phyloP scores from a whole-genome alignment of 2,113 vertebrate genomes.

The Calyptomena viridis region DNA sequence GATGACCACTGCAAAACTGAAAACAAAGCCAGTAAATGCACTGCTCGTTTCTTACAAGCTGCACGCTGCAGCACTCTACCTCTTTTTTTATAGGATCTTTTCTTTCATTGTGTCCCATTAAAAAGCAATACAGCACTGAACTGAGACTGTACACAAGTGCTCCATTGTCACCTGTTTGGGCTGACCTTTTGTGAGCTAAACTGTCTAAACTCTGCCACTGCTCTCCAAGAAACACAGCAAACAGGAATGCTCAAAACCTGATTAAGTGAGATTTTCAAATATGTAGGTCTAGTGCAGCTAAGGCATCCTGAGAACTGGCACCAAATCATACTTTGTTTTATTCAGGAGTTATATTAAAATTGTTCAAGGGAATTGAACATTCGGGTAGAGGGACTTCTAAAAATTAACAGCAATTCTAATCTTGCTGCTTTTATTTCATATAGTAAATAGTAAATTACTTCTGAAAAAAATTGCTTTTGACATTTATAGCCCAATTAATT shows the following conservation, averaged over 20 bases:
- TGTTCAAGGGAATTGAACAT: neutral
- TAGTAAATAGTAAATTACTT: conserved; percentile 2
- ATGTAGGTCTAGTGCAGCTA: neutral
- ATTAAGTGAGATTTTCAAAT: neutral
- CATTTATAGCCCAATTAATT: conserved; percentile 30
- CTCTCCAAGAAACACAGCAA: neutral
- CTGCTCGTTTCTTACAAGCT: neutral
- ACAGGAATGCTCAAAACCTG: neutral
- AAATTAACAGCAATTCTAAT: neutral
- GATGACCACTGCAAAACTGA: neutral
- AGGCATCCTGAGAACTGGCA: neutral
- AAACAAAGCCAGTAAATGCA: neutral
- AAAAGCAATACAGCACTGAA: neutral
- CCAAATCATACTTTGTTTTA: neutral
- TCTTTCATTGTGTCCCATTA: neutral
- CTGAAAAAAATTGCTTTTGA: neutral
- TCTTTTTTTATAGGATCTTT: neutral
- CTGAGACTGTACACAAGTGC: neutral
- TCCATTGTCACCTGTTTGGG: neutral
- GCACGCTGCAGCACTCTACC: neutral
- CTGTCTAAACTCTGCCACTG: neutral
- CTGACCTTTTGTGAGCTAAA: neutral
- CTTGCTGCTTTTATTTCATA: neutral
- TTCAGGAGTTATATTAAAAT: neutral
- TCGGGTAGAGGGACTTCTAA: neutral